Conservation (phyloP, 2,888 invertebrate species). For the Eucriotettix oculatus region DNA sequence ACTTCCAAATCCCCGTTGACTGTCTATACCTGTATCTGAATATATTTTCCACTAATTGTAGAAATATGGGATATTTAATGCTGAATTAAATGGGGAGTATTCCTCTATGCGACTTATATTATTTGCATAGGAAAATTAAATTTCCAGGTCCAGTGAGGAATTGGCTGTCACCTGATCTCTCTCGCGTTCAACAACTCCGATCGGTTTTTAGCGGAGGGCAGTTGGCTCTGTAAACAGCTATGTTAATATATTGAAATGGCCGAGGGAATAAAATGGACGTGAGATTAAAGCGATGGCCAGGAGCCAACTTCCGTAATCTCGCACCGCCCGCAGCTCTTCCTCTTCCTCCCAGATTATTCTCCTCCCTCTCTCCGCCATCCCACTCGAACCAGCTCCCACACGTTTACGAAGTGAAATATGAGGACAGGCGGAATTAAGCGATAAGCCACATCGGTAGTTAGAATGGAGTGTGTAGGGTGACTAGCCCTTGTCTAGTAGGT, state of each 20-base stretch:
- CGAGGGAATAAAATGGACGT: conserved; percentile 2
- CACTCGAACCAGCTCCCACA: conserved; percentile 1
- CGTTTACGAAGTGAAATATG: conserved; percentile 11
- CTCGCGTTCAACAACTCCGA: too few species aligned
- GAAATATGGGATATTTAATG: too few species aligned
- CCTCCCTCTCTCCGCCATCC: neutral
- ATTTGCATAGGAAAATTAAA: too few species aligned
- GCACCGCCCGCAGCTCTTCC: conserved; percentile 1
- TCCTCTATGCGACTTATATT: too few species aligned
- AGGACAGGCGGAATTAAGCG: conserved; percentile 12
- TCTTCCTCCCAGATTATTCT: neutral
- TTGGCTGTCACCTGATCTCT: too few species aligned
- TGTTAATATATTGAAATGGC: neutral
- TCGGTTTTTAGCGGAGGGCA: neutral
- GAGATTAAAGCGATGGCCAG: conserved; percentile 7
- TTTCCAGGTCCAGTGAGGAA: too few species aligned
- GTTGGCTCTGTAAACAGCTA: neutral
- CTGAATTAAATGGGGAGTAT: too few species aligned
- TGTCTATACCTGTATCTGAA: too few species aligned
- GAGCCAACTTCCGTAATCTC: conserved; percentile 9
- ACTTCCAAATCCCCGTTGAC: too few species aligned
- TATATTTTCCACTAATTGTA: too few species aligned
- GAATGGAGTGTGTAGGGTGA: neutral
- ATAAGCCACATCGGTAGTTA: conserved; percentile 6
- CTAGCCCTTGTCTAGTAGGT: neutral